Evolutionary conservation across 64 coral and sea anemone genomes (phyloP), one percentile per base, ranked within the genome.

Genomic region (Acropora tenuis): DNA sequence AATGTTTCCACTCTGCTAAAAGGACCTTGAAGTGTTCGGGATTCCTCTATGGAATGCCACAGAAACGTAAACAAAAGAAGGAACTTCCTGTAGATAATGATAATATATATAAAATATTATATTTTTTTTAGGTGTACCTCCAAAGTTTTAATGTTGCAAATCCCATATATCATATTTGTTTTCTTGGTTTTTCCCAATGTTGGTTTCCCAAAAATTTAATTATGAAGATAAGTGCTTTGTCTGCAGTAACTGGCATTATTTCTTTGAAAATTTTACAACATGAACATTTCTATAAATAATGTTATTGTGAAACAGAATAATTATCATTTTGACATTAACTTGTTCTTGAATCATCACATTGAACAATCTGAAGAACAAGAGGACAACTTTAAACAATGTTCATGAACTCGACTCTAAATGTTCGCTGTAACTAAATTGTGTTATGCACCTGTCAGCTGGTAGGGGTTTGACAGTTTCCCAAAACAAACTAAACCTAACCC

Each of bases 31-130:
- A 81, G 15, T 80, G 6, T 90, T 90, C 77, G 44, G 45, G 49
- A 47, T 13, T 41, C 81, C 88, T 72, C 77, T 90, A 41, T 90
- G 89, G 89, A 82, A 90, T 83, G 72, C 47, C 89, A 90, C 79
- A 90, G 89, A 52, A 76, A 82, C 47, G 79, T 48, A 82, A 50
- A 90, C 78, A 90, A 63, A 90, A 71, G 89, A 90, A 90, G 89
- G 79, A 90, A 75, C 78, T 90, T 82, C 89, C 89, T 30, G 72
- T 19, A 73, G 79, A 78, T 73, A 53, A 81, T 78, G 78, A 73
- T 78, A 90, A 52, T 71, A 91, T 20, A 91, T 91, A 61, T 91
- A 91, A 42, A 76, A 74, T 41, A 8, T 40, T 41, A 30, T 30
- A 30, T 30, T 30, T 30, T 30, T 30, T 30, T 30, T 30, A 30